A percentile compares a stretch with the other conserved stretches of the same genome.
Evolutionary conservation across 2,113 vertebrate species (phyloP).

Genomic region (Sorex araneus): DNA sequence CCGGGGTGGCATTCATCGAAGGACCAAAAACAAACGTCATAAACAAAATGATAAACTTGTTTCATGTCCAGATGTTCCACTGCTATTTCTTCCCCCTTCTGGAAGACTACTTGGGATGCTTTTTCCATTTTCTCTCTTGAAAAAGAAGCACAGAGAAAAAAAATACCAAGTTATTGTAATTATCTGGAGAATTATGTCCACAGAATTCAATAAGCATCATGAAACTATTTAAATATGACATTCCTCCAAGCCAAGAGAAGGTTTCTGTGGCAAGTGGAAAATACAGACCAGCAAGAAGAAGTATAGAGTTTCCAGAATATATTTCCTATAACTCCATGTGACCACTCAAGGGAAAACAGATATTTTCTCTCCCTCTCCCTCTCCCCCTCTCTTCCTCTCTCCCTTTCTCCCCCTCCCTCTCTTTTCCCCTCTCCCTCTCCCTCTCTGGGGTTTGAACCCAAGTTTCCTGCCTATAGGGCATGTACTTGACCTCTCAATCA

Average conservation of each 20-base stretch:
- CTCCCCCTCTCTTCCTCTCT: too few relatives aligned
- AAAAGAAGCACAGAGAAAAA: slow-evolving; percentile 14
- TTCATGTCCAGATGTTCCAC: slow-evolving; percentile 92
- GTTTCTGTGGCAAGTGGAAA: not conserved
- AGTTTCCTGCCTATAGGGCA: too few relatives aligned
- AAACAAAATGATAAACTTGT: slow-evolving; percentile 92
- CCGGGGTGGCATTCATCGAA: slow-evolving; percentile 89
- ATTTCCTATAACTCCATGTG: not conserved
- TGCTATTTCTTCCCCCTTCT: slow-evolving; percentile 91
- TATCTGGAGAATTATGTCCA: not conserved
- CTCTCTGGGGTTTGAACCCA: too few relatives aligned
- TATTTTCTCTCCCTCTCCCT: too few relatives aligned
- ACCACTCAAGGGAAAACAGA: not conserved
- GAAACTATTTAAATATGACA: not conserved
- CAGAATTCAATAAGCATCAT: not conserved
- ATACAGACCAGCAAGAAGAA: not conserved
- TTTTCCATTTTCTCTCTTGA: slow-evolving; percentile 93
- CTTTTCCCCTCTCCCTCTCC: too few relatives aligned
- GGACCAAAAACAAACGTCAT: slow-evolving; percentile 95
- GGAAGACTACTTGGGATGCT: slow-evolving; percentile 90
- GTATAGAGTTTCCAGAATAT: not conserved
- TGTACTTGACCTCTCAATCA: too few relatives aligned
- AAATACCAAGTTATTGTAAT: not conserved
- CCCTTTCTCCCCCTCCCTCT: too few relatives aligned
- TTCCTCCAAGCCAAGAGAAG: not conserved